Base-by-base conservation (phyloP, 1,140 invertebrate species). In the Bursaphelenchus mucronatus region DNA sequence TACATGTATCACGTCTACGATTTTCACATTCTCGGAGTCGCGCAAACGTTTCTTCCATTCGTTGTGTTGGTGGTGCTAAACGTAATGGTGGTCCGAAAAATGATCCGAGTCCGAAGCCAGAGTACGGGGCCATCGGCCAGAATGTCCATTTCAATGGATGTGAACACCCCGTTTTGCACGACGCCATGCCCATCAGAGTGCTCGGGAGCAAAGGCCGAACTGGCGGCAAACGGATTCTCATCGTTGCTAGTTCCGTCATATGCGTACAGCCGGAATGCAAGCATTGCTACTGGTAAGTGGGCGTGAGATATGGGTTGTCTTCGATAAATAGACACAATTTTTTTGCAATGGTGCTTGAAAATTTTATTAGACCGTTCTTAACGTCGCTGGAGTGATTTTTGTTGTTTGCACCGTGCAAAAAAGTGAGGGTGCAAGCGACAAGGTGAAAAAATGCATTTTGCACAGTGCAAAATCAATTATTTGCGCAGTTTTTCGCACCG, bases 21-120 rank as follows among this genome's bases (percentile, higher is more conserved):
- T 43, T 75, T 77, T 11, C 54, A 76, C 39, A 15, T 74, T 5
- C 55, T 75, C 51, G 65, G 63, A 3, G 63, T 76, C 57, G 57
- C 67, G 30, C 74, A 76, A 63, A 75, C 69, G 2, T 39, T 71
- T 49, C 45, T 76, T 43, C 74, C 74, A 21, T 76, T 76, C 51
- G n/a, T 76, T 44, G 57, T 77, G 1, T 52, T 76, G 5, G 58
- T 76, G 13, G 51, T 61, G 40, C 52, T 77, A 10, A 76, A 76
- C 58, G 57, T 71, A 51, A 58, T 76, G 21, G 58, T 65, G 43
- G 47, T 69, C 0, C 30, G 15, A 9, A 43, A 44, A 6, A 17
- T 71, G 15, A 19, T 53, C n/a, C 15, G 49, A 9, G 52, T 57
- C 40, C 45, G 64, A 41, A 7, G 47, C 17, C 45, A 47, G 17